These are phyloP conservation scores for Pissodes strobi DNA, from an alignment of 1,140 invertebrate genomes.

Conservation along the genomic window DNA sequence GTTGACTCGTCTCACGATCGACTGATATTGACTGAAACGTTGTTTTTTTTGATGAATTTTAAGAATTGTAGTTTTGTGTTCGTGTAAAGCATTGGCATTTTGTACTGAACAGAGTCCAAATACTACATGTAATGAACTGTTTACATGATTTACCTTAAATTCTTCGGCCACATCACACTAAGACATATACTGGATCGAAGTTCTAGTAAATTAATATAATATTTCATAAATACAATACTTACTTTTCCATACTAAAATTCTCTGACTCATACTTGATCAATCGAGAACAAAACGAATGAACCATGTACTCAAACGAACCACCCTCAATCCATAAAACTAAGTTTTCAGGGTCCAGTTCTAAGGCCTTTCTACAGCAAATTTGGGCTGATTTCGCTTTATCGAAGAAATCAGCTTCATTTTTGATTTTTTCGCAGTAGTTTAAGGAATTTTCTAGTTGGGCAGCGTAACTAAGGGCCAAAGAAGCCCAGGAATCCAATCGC, in stretches of 20 bases:
- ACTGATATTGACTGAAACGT: too few species aligned
- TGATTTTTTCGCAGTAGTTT: conserved; percentile 71
- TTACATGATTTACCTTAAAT: too few species aligned
- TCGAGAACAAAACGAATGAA: conserved; percentile 85
- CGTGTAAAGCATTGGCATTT: too few species aligned
- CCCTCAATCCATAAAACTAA: conserved; percentile 86
- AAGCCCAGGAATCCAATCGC: conserved; percentile 90
- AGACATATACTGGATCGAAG: not conserved
- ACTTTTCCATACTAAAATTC: conserved; percentile 73
- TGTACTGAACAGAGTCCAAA: too few species aligned
- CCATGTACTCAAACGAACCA: conserved; percentile 82
- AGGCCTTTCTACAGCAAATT: conserved; percentile 76
- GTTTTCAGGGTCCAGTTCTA: conserved; percentile 72
- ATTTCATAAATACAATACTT: conserved; percentile 16
- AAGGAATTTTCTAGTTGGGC: conserved; percentile 81
- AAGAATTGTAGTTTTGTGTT: too few species aligned
- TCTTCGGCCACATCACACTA: too few species aligned
- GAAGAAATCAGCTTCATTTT: conserved; percentile 72
- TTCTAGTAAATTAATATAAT: not conserved
- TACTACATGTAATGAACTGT: too few species aligned
- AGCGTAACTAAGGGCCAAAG: conserved; percentile 80
- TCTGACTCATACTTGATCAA: conserved; percentile 79
- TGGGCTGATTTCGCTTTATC: conserved; percentile 72
- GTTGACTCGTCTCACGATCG: too few species aligned
- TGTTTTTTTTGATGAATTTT: too few species aligned